Base-by-base conservation (phyloP, 2,113 vertebrate species). In the Chascanopsetta lugubris region DNA sequence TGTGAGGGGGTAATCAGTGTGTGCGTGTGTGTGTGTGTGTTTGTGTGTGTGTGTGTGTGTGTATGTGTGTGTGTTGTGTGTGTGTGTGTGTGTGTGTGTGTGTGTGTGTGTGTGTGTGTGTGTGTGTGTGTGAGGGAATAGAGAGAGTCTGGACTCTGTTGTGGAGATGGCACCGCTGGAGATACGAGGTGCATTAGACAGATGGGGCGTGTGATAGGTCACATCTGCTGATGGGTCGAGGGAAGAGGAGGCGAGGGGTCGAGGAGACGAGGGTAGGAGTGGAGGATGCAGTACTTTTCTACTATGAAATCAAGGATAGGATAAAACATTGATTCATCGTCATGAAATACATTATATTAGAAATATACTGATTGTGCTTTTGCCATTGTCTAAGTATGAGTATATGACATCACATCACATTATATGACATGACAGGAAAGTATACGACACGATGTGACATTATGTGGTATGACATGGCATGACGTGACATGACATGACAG, bases 141-240 rank as follows among this genome's bases (percentile, higher is more conserved):
- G 46, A 68, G 73, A 56, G 22, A 55, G 40, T 12, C 54, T 75
- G 78, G 73, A 75, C 20, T 15, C 47, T 72, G 55, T 50, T 46
- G 32, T 61, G 48, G 57, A 69, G 75, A 88, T 65, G 79, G 61
- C 58, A 56, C 34, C 17, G n/a, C 47, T 67, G 71, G 53, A 69
- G 72, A 75, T 71, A 67, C 26, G 68, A 62, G 80, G 75, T 73
- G 81, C 75, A 69, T 82, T 70, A 87, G 53, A 83, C 84, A 87
- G 85, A 88, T 80, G 75, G 85, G 75, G 45, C 72, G 68, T 79
- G 79, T 77, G 79, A 88, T 83, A 69, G 79, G 85, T 87, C 77
- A 84, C 81, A 89, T 88, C 86, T 90, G 84, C 70, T 56, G 53
- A 69, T 58, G 62, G 67, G 48, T 56, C 40, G 20, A 49, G 50